These are phyloP conservation scores for Rhysida immarginata DNA, from an alignment of 1,140 invertebrate genomes.

Conservation along the genomic window DNA sequence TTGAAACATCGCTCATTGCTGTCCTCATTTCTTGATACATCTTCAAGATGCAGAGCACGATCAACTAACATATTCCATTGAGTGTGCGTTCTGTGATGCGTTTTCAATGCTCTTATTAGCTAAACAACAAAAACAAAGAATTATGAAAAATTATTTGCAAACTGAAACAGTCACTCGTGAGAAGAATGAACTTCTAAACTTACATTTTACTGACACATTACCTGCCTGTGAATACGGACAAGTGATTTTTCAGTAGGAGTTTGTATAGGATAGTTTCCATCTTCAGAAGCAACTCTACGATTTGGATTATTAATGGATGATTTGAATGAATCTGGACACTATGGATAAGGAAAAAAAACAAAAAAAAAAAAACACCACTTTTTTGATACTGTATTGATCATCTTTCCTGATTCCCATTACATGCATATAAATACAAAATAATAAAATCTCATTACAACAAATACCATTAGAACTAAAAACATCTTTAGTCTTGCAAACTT, in stretches of 20 bases:
- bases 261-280: slow-evolving; percentile 31
- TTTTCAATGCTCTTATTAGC: slow-evolving; percentile 77
- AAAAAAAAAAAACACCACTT: too few species aligned
- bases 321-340: slow-evolving; percentile 29
- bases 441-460: too few species aligned
- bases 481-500: too few species aligned
- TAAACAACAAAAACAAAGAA: slow-evolving; percentile 30
- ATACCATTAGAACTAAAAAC: too few species aligned
- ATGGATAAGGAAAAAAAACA: slow-evolving; percentile 4
- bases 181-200: too few species aligned
- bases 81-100: slow-evolving; percentile 70
- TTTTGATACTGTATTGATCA: too few species aligned
- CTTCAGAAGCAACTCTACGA: slow-evolving; percentile 24
- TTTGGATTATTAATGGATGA: slow-evolving; percentile 15
- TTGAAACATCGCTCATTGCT: slow-evolving; percentile 61
- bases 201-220: too few species aligned
- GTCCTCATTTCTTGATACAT: slow-evolving; percentile 62
- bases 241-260: slow-evolving; percentile 62
- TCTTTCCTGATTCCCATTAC: too few species aligned
- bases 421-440: too few species aligned
- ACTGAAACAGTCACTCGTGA: too few species aligned
- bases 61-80: slow-evolving; percentile 80
- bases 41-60: slow-evolving; percentile 57
- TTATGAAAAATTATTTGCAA: background rate
- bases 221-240: slow-evolving; percentile 60